Evolutionary conservation across 2,113 vertebrate species (phyloP), one percentile per base, ranked within the genome.

Genomic region (Phodopus roborovskii): DNA sequence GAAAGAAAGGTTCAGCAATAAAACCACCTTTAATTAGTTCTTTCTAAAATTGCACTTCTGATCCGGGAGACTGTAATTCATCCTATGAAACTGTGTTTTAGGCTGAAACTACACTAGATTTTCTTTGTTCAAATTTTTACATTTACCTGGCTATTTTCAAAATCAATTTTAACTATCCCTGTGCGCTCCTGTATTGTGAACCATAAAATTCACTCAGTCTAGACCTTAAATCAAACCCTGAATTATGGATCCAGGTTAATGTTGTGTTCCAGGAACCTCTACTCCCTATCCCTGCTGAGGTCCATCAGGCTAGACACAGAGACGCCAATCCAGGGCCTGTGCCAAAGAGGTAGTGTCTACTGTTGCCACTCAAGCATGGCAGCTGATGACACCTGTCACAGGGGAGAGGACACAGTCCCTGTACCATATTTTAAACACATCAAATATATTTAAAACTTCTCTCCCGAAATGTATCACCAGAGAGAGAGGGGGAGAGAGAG

Each of bases 141-240:
- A 94, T 77, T 79, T 64, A 77, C 53, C 86, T 92, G 71, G 53
- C 39, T 33, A 53, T 90, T 96, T 97, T 78, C 28, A 82, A 93
- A 92, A 68, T 62, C 56, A 56, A 8, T 88, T 90, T 94, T 86
- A 88, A 90, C 50, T 88, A 90, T 42, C 66, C 45, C 48, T 22
- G 56, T 60, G 60, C 3, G 24, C 66, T 88, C 79, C 26, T 64
- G n/a, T 78, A 56, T 50, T 85, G 56, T 93, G 88, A 96, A 83
- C 74, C 77, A 89, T 48, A 91, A 68, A 94, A 82, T 22, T 82
- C 62, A 58, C n/a, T 78, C 70, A 3, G n/a, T 66, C 84, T 48
- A 66, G 88, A 90, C 66, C 33, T 42, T 22, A 78, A 33, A 28
- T 94, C 88, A 88, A 48, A 86, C 70, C 26, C 56, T 79, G 81